A percentile compares a stretch with the other conserved stretches of the same genome.
Evolutionary conservation across 2,797 vertebrate genomes (phyloP).

Genomic region (Acridotheres tristis): DNA sequence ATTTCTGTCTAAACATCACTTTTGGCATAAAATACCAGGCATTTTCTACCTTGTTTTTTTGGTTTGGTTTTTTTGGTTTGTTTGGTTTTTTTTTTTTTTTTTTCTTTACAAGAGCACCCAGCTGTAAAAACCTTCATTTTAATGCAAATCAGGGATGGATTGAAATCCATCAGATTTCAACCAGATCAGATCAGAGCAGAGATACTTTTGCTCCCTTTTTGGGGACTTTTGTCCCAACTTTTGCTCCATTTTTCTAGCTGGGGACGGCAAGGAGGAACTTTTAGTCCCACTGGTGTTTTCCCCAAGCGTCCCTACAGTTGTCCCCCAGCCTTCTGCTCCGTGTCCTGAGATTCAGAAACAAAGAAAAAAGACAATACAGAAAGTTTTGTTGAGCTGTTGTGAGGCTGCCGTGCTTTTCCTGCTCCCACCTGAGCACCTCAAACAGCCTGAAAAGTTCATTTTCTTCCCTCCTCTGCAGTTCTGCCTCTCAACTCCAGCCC

Average conservation of each 20-base stretch:
- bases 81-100: not conserved
- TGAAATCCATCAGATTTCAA: not conserved
- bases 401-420: not conserved
- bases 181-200: not conserved
- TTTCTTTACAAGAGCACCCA: not conserved
- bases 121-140: not conserved
- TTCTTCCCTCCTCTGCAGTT: not conserved
- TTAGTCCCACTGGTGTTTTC: not conserved
- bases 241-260: not conserved
- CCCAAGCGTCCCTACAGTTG: rapidly evolving
- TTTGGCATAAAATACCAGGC: not conserved
- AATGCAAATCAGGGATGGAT: not conserved
- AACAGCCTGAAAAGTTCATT: not conserved
- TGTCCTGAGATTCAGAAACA: not conserved
- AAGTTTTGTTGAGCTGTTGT: rapidly evolving
- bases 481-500: not conserved
- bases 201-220: not conserved
- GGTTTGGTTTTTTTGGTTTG: not conserved
- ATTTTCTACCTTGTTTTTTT: not conserved
- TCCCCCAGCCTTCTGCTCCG: not conserved
- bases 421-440: not conserved
- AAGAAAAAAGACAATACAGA: not conserved
- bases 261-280: not conserved
- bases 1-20: not conserved
- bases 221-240: not conserved